Evolutionary conservation across 1,140 invertebrate genomes (phyloP).

Genomic region (Tetramorium alpestre): DNA sequence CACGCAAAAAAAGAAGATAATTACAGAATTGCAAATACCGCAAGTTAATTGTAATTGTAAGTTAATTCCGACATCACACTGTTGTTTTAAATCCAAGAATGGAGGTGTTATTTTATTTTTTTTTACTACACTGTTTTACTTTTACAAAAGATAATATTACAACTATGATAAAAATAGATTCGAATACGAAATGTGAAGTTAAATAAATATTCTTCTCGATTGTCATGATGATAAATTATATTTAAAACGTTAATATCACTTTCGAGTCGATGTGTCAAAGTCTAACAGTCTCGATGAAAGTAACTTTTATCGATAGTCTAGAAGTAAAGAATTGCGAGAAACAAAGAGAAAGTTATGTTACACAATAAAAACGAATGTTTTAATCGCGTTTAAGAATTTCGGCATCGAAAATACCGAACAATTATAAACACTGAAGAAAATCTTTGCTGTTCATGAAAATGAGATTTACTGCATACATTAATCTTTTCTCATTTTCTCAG

Average conservation of each 20-base stretch:
- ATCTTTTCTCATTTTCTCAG: neutral
- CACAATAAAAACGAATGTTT: slow-evolving; percentile 14
- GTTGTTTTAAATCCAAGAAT: neutral
- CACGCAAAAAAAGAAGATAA: neutral
- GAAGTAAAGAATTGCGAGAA: neutral
- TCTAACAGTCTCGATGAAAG: slow-evolving; percentile 1
- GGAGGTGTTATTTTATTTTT: neutral
- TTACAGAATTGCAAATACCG: neutral
- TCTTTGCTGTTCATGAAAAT: neutral
- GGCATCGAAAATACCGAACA: neutral
- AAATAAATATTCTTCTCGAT: neutral
- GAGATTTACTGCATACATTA: neutral
- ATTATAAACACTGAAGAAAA: neutral
- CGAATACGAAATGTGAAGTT: neutral
- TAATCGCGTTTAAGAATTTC: slow-evolving; percentile 4
- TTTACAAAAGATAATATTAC: neutral
- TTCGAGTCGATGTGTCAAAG: neutral
- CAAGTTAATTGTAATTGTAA: too few relatives aligned
- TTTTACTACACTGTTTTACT: neutral
- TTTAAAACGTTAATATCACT: neutral
- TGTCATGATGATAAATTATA: neutral
- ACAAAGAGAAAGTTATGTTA: slow-evolving; percentile 31
- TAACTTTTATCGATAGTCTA: neutral
- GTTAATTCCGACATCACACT: neutral
- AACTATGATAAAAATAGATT: neutral